These are phyloP conservation scores for Scelioninae gen. 2 DNA, from an alignment of 2,888 invertebrate species.

Conservation along the genomic window DNA sequence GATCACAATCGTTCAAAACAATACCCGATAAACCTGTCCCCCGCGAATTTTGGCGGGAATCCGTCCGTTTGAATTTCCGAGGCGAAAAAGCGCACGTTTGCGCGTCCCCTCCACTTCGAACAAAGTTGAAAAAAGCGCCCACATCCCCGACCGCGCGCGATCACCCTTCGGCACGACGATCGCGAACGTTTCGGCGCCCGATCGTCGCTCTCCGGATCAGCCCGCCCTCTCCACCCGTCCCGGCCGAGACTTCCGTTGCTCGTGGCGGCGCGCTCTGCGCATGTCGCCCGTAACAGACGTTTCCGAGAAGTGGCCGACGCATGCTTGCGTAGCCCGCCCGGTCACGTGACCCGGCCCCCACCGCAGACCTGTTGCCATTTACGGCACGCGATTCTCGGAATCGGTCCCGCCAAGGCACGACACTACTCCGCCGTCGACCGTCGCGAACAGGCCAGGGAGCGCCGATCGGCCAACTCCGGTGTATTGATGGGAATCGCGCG, in stretches of 20 bases:
- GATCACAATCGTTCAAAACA: no score
- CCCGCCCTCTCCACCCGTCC: neutral
- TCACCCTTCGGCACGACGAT: no score
- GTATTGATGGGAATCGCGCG: slow-evolving; percentile 56
- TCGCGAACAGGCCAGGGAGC: slow-evolving; percentile 23
- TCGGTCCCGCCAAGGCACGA: slow-evolving; percentile 58
- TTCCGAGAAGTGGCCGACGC: slow-evolving; percentile 42
- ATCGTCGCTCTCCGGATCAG: neutral
- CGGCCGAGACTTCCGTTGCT: slow-evolving; percentile 10
- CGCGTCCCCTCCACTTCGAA: no score
- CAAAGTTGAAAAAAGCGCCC: no score
- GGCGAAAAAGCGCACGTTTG: no score
- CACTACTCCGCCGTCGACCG: slow-evolving; percentile 40
- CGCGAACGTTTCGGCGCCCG: neutral
- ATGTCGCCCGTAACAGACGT: slow-evolving; percentile 11
- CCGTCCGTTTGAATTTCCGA: no score
- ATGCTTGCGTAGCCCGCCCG: slow-evolving; percentile 23
- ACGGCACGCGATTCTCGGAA: slow-evolving; percentile 71
- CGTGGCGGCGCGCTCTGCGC: slow-evolving; percentile 17
- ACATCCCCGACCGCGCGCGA: no score
- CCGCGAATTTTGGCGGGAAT: no score
- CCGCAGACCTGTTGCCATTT: slow-evolving; percentile 64
- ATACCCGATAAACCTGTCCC: no score
- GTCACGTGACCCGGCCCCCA: slow-evolving; percentile 64
- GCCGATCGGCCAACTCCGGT: slow-evolving; percentile 14